Base-by-base conservation (phyloP, 2,888 invertebrate genomes). In the Rhamnusium bicolor region DNA sequence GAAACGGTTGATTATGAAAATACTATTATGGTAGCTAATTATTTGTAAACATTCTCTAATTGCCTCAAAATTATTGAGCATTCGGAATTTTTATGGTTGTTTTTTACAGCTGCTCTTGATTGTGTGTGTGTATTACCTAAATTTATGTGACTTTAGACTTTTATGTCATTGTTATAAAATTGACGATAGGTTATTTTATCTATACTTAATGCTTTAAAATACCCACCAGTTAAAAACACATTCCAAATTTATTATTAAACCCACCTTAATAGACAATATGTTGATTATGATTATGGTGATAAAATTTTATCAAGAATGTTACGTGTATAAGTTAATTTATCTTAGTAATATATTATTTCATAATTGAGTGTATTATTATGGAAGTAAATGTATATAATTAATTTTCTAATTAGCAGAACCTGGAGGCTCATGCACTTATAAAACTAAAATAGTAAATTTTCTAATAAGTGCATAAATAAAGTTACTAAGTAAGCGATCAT, bases 11-110 rank as follows among this genome's bases (percentile, higher is more conserved):
- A 86, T 86, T 86, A 86, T 83, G 83, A 82, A 84, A 83, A 85
- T 83, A 82, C 85, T 85, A 87, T 86, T 87, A 88, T 88, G 88
- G 87, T 84, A 87, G 87, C 85, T 88, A 87, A 87, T 87, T 87
- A 86, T 86, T 84, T 84, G 83, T 85, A 81, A 82, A 84, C 81
- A 84, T 80, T 80, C 77, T 79, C 83, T 85, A 85, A 85, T 85
- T 85, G 84, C 81, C 72, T 75, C 71, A 75, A 79, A 82, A 81
- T 80, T 83, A 84, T 84, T 80, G 81, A 78, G 74, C 71, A 40
- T 49, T 40, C 14, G 49, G 63, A 72, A 75, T 71, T 71, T 74
- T 72, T 74, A 73, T 71, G 68, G 66, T 71, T 66, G 29, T 71
- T 68, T 66, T 78, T 72, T 70, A 75, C 77, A 77, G 78, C 65